phyloP scores from a whole-genome alignment of 2,797 vertebrate genomes.

The Phoebastria nigripes region DNA sequence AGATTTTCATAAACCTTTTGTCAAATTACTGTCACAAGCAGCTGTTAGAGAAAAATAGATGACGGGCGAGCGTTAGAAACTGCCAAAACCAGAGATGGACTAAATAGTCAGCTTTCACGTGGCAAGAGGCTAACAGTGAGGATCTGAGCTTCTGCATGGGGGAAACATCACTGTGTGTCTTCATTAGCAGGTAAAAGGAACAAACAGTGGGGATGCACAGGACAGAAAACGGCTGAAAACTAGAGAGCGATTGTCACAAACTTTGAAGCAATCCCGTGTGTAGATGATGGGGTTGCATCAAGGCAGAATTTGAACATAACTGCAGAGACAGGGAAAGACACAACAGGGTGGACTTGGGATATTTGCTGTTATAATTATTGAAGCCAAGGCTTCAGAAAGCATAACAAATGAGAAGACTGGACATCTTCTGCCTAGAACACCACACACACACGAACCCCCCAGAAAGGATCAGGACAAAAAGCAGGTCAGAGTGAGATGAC shows the following conservation, averaged over 20 bases:
- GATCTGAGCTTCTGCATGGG: background rate
- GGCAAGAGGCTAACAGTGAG: background rate
- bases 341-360: background rate
- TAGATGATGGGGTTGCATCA: background rate
- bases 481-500: background rate
- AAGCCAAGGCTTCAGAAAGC: background rate
- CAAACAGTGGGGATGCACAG: background rate
- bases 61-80: background rate
- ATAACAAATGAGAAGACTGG: background rate
- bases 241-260: background rate
- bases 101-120: background rate
- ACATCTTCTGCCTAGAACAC: background rate
- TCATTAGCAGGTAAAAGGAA: background rate
- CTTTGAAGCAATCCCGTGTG: background rate
- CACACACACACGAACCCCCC: rapidly evolving
- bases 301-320: background rate
- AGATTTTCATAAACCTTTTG: background rate
- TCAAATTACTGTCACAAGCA: background rate
- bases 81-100: background rate
- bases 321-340: background rate
- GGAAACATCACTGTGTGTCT: background rate
- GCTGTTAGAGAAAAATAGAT: background rate
- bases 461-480: background rate
- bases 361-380: background rate
- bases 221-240: background rate